Conservation (phyloP, 2,113 vertebrate species). For the Saccopteryx leptura region DNA sequence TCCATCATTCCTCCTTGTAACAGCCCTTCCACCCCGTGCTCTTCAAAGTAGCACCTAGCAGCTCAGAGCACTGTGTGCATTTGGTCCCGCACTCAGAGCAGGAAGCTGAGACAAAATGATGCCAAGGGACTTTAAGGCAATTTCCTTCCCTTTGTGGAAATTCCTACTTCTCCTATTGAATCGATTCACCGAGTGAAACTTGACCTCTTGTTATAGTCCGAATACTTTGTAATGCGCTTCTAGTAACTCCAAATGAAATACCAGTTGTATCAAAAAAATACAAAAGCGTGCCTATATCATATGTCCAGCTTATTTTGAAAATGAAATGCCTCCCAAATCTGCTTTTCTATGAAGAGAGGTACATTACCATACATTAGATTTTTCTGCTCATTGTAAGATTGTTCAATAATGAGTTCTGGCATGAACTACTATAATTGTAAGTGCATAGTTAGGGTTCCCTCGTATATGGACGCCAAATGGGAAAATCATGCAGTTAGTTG, state of each 20-base stretch:
- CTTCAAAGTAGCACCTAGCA: slow-evolving; percentile 47
- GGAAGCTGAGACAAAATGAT: slow-evolving; percentile 62
- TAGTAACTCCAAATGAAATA: slow-evolving; percentile 78
- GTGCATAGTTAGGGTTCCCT: not conserved
- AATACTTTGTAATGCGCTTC: slow-evolving; percentile 31
- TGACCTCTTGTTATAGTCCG: slow-evolving; percentile 55
- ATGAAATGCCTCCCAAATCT: slow-evolving; percentile 26
- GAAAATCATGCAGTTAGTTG: slow-evolving; percentile 60
- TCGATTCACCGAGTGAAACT: slow-evolving; percentile 78
- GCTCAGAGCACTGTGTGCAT: rapidly evolving
- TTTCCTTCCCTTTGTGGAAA: slow-evolving; percentile 80
- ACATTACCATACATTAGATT: slow-evolving; percentile 34
- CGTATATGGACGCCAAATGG: not conserved
- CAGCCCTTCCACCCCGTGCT: slow-evolving; percentile 56
- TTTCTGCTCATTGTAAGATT: slow-evolving; percentile 68
- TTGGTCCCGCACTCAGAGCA: slow-evolving; percentile 34
- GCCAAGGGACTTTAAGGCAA: slow-evolving; percentile 73
- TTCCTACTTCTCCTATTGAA: slow-evolving; percentile 73
- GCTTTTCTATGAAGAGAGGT: slow-evolving; percentile 62
- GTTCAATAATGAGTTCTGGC: slow-evolving; percentile 78
- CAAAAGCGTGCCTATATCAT: not conserved
- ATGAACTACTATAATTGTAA: slow-evolving; percentile 63
- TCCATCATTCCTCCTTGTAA: slow-evolving; percentile 65
- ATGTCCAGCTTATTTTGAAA: slow-evolving; percentile 57
- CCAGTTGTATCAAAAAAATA: slow-evolving; percentile 56